Percentiles rank a stretch among this genome's conserved stretches.
Conservation (phyloP, 1,140 invertebrate genomes). For the Drosophila chauvacae region DNA sequence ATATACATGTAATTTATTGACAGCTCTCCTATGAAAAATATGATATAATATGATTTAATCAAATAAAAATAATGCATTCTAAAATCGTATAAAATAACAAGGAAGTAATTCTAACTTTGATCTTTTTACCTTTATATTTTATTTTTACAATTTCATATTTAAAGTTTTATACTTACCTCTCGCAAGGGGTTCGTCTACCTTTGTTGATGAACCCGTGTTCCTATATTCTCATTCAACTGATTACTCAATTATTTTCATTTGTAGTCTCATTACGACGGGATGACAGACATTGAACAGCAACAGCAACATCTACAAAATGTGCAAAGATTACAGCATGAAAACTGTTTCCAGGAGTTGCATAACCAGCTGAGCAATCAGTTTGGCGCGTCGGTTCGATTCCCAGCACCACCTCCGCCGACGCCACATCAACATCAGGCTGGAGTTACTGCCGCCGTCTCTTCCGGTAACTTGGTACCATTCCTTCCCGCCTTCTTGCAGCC, state of each 20-base stretch:
- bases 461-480: conserved; percentile 63
- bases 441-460: conserved; percentile 3
- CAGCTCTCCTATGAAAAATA: too few species aligned
- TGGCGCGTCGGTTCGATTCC: conserved; percentile 26
- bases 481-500: conserved; percentile 70
- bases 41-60: too few species aligned
- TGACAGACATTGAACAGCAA: conserved; percentile 74
- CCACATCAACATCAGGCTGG: conserved; percentile 42
- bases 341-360: conserved; percentile 66
- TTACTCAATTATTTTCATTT: conserved; percentile 14
- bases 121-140: too few species aligned
- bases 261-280: conserved; percentile 63
- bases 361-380: conserved; percentile 67
- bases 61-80: too few species aligned
- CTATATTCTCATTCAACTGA: not conserved
- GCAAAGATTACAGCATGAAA: conserved; percentile 67
- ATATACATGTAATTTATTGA: too few species aligned
- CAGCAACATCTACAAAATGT: conserved; percentile 61
- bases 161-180: too few species aligned
- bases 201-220: too few species aligned
- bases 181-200: too few species aligned
- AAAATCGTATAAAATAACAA: too few species aligned
- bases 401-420: conserved; percentile 20
- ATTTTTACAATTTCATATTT: too few species aligned
- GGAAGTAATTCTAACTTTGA: too few species aligned